A percentile compares a stretch with the other conserved stretches of the same genome.
Evolutionary conservation across 2,797 vertebrate species (phyloP).

Genomic region (Vipera latastei): DNA sequence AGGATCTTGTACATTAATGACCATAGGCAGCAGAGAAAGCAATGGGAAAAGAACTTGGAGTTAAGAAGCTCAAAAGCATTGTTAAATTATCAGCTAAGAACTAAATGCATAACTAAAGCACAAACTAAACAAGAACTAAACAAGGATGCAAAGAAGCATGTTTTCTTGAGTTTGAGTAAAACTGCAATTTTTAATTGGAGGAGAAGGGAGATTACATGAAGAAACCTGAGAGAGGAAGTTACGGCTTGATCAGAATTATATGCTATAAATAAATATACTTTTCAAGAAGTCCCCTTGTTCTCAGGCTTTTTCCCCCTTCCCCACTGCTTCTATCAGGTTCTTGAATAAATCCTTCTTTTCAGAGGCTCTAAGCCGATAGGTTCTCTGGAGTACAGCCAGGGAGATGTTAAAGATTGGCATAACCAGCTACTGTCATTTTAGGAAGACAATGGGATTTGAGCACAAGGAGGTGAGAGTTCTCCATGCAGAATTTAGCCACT

Average conservation of each 20-base stretch:
- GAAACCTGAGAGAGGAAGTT: not conserved
- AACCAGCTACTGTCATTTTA: constrained; percentile 72
- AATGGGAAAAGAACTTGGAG: not conserved
- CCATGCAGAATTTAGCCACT: constrained; percentile 81
- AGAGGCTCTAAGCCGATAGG: constrained; percentile 69
- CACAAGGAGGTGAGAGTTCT: constrained; percentile 71
- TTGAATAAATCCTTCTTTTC: constrained; percentile 77
- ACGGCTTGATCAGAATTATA: constrained; percentile 15
- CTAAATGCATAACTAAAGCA: too few species aligned
- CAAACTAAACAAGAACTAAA: not conserved
- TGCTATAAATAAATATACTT: constrained; percentile 47
- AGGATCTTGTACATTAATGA: not conserved
- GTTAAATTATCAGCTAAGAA: not conserved
- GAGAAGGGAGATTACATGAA: constrained; percentile 13
- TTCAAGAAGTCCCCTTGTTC: constrained; percentile 57
- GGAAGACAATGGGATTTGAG: constrained; percentile 75
- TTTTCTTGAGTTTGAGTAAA: constrained; percentile 12
- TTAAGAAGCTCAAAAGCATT: not conserved
- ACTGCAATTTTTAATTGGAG: constrained; percentile 36
- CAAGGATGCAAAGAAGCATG: not conserved
- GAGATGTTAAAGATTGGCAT: constrained; percentile 71
- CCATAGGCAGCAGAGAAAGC: not conserved
- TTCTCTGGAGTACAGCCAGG: constrained; percentile 70
- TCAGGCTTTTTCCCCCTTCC: constrained; percentile 50
- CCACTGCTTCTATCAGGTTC: constrained; percentile 55